These are phyloP conservation scores for Drosophila nikananu DNA, from an alignment of 1,140 invertebrate genomes.

Conservation along the genomic window DNA sequence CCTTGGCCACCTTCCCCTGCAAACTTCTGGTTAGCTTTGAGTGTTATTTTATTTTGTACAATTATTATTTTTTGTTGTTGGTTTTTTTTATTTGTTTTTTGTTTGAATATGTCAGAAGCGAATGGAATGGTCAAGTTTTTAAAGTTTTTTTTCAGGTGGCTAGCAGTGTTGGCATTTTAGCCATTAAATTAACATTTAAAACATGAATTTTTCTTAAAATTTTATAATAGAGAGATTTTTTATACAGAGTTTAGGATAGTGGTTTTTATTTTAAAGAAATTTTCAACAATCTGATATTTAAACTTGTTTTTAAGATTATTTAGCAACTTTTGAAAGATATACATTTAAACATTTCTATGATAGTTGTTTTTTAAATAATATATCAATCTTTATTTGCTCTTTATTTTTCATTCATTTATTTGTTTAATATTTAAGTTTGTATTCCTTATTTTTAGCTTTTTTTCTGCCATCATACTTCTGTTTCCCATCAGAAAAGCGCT, in stretches of 20 bases:
- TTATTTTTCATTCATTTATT: background rate
- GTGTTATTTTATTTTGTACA: constrained; percentile 20
- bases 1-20: background rate
- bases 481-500: background rate
- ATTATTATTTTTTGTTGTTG: constrained; percentile 4
- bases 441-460: too few species aligned
- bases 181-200: too few species aligned
- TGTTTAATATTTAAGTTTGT: background rate
- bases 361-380: too few species aligned
- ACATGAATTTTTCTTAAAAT: background rate
- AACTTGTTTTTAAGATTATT: background rate
- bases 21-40: constrained; percentile 43
- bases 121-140: constrained; percentile 39
- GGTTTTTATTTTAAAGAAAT: too few species aligned
- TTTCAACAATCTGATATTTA: background rate
- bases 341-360: background rate
- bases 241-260: too few species aligned
- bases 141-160: constrained; percentile 45
- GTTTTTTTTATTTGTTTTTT: background rate
- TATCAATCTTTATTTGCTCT: background rate
- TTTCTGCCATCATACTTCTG: background rate
- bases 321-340: too few species aligned
- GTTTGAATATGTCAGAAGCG: constrained; percentile 59
- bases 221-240: too few species aligned
- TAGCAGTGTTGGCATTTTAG: background rate